phyloP scores from a whole-genome alignment of 2,888 invertebrate species.

The Eupithecia subumbrata region DNA sequence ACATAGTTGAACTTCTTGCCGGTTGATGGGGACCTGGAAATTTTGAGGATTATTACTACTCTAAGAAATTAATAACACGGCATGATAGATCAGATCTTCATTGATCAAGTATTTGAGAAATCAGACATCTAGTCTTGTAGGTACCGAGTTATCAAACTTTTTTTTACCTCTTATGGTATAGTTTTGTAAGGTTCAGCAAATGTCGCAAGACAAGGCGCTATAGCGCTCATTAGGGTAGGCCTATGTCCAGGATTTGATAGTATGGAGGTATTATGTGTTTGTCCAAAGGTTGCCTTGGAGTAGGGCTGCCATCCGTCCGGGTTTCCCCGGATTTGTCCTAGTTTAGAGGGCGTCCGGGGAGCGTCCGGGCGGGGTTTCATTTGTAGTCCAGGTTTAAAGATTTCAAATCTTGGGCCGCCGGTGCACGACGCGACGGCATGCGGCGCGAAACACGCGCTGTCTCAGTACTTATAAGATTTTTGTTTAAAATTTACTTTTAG shows the following conservation, averaged over 20 bases:
- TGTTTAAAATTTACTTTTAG: too few relatives aligned
- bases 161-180: not conserved
- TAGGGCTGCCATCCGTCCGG: too few relatives aligned
- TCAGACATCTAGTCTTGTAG: not conserved
- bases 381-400: too few relatives aligned
- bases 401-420: too few relatives aligned
- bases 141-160: not conserved
- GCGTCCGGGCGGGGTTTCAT: too few relatives aligned
- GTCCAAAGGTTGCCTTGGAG: not conserved
- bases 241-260: not conserved
- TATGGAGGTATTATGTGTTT: not conserved
- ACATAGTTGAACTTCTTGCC: conserved; percentile 88
- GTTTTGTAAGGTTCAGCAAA: not conserved
- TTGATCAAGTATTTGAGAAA: not conserved
- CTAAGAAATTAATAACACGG: not conserved
- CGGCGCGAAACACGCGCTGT: too few relatives aligned
- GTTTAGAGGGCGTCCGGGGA: too few relatives aligned
- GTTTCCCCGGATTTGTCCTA: too few relatives aligned
- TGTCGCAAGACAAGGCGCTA: not conserved
- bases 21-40: conserved; percentile 67
- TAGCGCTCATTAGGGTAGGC: not conserved
- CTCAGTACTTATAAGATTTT: too few relatives aligned
- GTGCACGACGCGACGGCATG: too few relatives aligned
- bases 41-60: not conserved
- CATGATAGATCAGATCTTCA: not conserved